Conservation (phyloP, 1,140 invertebrate species). For the Ips typographus region DNA sequence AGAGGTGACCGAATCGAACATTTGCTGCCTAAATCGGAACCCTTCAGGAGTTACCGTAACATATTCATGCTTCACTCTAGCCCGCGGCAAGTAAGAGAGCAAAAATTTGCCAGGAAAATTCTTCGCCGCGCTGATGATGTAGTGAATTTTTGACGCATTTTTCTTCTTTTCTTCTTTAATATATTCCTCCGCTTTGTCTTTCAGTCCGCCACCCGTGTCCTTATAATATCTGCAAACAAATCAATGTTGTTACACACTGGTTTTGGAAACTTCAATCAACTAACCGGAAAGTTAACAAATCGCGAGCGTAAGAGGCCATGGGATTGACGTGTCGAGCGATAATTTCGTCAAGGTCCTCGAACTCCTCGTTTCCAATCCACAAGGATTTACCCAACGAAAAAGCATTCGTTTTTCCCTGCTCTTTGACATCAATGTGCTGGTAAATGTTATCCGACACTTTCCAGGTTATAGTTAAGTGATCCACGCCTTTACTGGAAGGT, state of each 20-base stretch:
- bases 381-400: conserved; percentile 91
- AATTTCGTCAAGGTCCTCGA: conserved; percentile 99
- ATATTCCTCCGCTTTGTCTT: conserved; percentile 84
- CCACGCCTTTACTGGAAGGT: conserved; percentile 88
- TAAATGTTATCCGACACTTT: conserved; percentile 93
- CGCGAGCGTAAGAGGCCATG: conserved; percentile 90
- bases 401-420: conserved; percentile 95
- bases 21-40: conserved; percentile 84
- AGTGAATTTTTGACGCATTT: conserved; percentile 87
- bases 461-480: conserved; percentile 98
- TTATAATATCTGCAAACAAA: conserved; percentile 76
- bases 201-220: conserved; percentile 67
- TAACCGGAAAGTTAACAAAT: conserved; percentile 75
- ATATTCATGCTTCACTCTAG: conserved; percentile 85
- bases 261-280: neutral
- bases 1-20: conserved; percentile 81
- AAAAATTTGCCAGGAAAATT: conserved; percentile 94
- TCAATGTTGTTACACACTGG: neutral
- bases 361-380: conserved; percentile 87
- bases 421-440: conserved; percentile 94
- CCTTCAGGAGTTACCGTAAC: conserved; percentile 91
- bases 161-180: conserved; percentile 84
- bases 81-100: conserved; percentile 88
- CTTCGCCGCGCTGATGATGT: conserved; percentile 83
- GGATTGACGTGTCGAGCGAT: conserved; percentile 94